These are phyloP conservation scores for Phasianus colchicus DNA, from an alignment of 2,113 vertebrate genomes.

Conservation along the genomic window DNA sequence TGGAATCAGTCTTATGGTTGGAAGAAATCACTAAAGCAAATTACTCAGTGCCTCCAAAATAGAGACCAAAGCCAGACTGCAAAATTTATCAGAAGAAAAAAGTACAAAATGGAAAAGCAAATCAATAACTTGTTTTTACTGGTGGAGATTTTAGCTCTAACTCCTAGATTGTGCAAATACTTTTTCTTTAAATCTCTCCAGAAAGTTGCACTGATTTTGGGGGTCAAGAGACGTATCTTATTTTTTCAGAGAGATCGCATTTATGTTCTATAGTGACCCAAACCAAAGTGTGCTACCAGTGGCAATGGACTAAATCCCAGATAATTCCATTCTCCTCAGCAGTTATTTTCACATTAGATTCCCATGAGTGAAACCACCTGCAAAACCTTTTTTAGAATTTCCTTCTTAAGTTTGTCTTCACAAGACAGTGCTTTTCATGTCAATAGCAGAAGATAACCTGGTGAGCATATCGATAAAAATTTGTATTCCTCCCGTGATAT, in stretches of 20 bases:
- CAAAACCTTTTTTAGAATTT: background rate
- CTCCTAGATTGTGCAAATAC: background rate
- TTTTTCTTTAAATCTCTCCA: background rate
- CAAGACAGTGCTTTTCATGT: background rate
- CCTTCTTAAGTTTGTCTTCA: background rate
- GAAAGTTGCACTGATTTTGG: background rate
- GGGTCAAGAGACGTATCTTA: background rate
- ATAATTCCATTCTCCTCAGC: slow-evolving; percentile 35
- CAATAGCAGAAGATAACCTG: background rate
- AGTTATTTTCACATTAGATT: slow-evolving; percentile 45
- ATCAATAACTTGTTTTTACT: background rate
- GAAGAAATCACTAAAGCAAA: background rate
- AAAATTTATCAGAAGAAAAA: background rate
- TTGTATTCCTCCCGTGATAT: accelerated
- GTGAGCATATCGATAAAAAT: background rate
- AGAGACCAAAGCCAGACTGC: background rate
- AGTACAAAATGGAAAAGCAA: background rate
- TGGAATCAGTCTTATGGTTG: background rate
- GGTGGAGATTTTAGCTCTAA: background rate
- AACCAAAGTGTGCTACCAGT: background rate
- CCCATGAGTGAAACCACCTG: slow-evolving; percentile 24
- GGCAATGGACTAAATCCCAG: slow-evolving; percentile 20
- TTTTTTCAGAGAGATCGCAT: background rate
- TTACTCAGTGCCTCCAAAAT: background rate
- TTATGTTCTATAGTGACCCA: background rate